Percentiles rank a stretch among this genome's conserved stretches.
Evolutionary conservation across 2,113 vertebrate genomes (phyloP).

Genomic region (Phalacrocorax brasilianus): DNA sequence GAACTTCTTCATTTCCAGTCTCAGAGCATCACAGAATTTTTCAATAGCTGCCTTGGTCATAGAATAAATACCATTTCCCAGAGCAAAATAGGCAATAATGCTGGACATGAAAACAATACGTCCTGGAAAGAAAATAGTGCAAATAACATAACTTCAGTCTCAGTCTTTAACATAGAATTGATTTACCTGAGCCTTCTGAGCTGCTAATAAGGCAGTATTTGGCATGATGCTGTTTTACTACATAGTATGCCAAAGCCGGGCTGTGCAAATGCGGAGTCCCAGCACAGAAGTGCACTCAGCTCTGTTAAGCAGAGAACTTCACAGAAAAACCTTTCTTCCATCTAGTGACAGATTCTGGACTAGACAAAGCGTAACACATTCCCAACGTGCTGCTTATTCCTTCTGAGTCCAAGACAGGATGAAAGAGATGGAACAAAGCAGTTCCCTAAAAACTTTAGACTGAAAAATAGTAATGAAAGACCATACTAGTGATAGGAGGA

Average conservation of each 20-base stretch:
- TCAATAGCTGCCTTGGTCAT: slow-evolving; percentile 84
- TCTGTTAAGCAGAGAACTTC: background rate
- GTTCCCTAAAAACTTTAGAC: background rate
- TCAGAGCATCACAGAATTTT: slow-evolving; percentile 79
- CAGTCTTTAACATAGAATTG: background rate
- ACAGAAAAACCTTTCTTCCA: background rate
- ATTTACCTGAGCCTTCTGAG: background rate
- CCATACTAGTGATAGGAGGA: background rate
- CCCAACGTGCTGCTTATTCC: background rate
- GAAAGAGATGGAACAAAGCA: background rate
- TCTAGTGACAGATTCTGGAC: background rate
- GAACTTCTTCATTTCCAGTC: slow-evolving; percentile 82
- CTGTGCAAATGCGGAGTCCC: background rate
- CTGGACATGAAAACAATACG: slow-evolving; percentile 81
- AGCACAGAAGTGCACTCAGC: background rate
- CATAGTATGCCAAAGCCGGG: background rate
- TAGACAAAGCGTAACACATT: background rate
- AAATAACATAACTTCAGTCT: background rate
- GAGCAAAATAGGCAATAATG: slow-evolving; percentile 74
- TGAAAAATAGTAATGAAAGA: background rate
- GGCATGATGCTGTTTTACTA: background rate
- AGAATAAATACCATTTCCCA: slow-evolving; percentile 79
- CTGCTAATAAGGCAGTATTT: background rate
- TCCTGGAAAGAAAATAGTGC: slow-evolving; percentile 57
- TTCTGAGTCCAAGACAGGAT: background rate